These are phyloP conservation scores for Phataginus tricuspis DNA, from an alignment of 2,797 vertebrate species.

Conservation along the genomic window DNA sequence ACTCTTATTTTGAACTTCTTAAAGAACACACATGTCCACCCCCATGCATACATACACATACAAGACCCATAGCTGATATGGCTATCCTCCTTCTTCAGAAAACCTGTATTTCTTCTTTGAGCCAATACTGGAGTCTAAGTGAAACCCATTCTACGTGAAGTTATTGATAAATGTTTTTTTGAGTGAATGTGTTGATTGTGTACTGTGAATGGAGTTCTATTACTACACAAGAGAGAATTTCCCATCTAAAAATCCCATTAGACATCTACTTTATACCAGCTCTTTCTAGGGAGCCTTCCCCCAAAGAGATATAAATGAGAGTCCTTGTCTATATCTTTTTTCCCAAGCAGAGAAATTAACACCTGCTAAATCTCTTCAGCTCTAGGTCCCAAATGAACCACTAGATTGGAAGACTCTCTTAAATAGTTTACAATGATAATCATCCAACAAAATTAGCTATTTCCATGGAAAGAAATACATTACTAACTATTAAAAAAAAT, in stretches of 20 bases:
- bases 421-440: neutral
- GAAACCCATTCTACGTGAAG: neutral
- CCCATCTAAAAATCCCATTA: neutral
- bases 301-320: neutral
- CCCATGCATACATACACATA: accelerated
- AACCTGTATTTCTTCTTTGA: neutral
- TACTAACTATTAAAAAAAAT: neutral
- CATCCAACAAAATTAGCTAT: neutral
- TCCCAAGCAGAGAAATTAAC: neutral
- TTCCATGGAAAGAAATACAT: neutral
- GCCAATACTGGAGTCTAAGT: neutral
- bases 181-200: neutral
- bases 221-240: neutral
- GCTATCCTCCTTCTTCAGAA: neutral
- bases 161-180: neutral
- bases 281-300: neutral
- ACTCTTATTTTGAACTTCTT: neutral
- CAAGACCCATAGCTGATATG: neutral
- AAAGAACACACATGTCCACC: neutral
- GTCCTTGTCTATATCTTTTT: neutral
- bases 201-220: neutral
- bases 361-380: neutral
- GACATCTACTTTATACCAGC: neutral
- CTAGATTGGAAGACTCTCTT: neutral
- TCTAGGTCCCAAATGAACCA: neutral